These are phyloP conservation scores for Archips crataeganus DNA, from an alignment of 2,888 invertebrate species.

Conservation along the genomic window DNA sequence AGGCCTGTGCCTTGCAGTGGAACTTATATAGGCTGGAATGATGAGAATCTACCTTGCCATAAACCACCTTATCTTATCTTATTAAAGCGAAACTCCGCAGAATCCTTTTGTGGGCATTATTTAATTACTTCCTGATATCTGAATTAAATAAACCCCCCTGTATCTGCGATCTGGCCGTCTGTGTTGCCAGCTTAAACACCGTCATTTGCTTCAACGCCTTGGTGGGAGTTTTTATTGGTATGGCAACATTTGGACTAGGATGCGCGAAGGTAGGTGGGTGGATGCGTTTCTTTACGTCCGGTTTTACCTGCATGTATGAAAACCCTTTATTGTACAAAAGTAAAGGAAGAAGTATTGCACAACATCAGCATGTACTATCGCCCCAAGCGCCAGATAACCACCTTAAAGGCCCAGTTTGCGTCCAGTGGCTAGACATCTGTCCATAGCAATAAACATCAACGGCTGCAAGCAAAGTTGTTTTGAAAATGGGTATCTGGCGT, in stretches of 20 bases:
- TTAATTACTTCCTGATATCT: slow-evolving; percentile 37
- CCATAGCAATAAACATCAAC: too few relatives aligned
- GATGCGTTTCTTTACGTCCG: slow-evolving; percentile 50
- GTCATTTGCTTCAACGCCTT: slow-evolving; percentile 76
- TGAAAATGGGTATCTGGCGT: too few relatives aligned
- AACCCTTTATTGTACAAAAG: too few relatives aligned
- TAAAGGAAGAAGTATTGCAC: too few relatives aligned
- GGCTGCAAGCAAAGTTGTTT: too few relatives aligned
- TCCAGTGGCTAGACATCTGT: too few relatives aligned
- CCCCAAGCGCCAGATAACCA: too few relatives aligned
- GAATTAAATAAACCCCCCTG: slow-evolving; percentile 6
- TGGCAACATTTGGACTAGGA: slow-evolving; percentile 54
- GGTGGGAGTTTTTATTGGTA: slow-evolving; percentile 68
- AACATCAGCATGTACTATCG: too few relatives aligned
- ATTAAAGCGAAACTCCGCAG: neutral
- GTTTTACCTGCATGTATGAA: too few relatives aligned
- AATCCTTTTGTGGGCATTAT: slow-evolving; percentile 24
- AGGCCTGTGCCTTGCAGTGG: too few relatives aligned
- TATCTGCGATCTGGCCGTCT: slow-evolving; percentile 36
- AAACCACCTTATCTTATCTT: slow-evolving; percentile 19
- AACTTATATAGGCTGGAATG: too few relatives aligned
- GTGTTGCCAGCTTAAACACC: slow-evolving; percentile 51
- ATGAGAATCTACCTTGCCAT: neutral
- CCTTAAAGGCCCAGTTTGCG: too few relatives aligned
- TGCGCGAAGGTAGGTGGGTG: slow-evolving; percentile 42